These are phyloP conservation scores for Archaeoteleia sp. DNA, from an alignment of 2,888 invertebrate species.

Conservation along the genomic window DNA sequence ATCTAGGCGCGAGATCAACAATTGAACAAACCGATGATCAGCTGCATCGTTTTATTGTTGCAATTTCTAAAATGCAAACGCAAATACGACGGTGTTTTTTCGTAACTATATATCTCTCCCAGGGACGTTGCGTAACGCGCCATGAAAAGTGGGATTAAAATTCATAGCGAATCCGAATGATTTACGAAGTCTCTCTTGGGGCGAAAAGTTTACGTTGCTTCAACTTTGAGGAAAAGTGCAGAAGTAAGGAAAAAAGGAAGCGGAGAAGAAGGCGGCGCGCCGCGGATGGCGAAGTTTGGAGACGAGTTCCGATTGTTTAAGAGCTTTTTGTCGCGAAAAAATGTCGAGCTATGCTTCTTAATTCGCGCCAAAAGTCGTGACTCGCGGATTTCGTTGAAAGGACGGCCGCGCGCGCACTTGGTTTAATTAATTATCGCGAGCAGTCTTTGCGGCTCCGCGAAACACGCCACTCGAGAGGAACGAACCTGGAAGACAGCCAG, in stretches of 20 bases:
- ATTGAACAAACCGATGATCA: too few relatives aligned
- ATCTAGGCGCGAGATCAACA: too few relatives aligned
- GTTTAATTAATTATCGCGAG: slow-evolving; percentile 52
- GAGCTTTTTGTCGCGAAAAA: too few relatives aligned
- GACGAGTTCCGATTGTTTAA: slow-evolving; percentile 22
- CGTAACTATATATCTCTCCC: too few relatives aligned
- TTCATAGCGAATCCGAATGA: slow-evolving; percentile 21
- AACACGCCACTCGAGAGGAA: slow-evolving; percentile 25
- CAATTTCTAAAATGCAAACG: too few relatives aligned
- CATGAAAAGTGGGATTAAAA: slow-evolving; percentile 27
- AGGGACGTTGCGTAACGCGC: slow-evolving; percentile 18
- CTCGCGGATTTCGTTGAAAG: not conserved
- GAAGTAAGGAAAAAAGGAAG: slow-evolving; percentile 29
- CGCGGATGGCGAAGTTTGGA: too few relatives aligned
- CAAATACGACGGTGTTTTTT: slow-evolving; percentile 19
- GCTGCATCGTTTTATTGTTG: too few relatives aligned
- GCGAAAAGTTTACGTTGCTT: too few relatives aligned
- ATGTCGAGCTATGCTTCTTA: not conserved
- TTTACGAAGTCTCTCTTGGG: slow-evolving; percentile 14
- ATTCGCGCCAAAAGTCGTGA: not conserved
- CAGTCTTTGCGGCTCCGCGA: slow-evolving; percentile 34
- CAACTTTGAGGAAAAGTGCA: slow-evolving; percentile 5
- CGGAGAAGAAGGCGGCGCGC: slow-evolving; percentile 10
- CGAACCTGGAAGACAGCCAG: slow-evolving; percentile 59
- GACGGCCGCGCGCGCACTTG: slow-evolving; percentile 6